A percentile compares a stretch with the other conserved stretches of the same genome.
phyloP scores from a whole-genome alignment of 2,113 vertebrate genomes.

The Mobula birostris region DNA sequence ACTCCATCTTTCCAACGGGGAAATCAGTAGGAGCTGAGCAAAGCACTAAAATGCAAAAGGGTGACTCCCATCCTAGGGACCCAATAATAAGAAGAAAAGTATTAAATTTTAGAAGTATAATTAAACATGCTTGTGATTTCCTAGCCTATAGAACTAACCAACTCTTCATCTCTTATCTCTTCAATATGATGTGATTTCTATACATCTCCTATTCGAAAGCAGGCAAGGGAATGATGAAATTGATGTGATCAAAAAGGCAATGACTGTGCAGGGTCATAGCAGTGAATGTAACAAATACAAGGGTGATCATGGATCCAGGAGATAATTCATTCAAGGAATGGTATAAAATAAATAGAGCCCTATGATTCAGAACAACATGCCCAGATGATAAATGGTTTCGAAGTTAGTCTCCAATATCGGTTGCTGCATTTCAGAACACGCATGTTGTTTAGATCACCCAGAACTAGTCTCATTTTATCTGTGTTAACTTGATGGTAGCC shows the following conservation, averaged over 20 bases:
- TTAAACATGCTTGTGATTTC: neutral
- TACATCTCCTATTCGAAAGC: neutral
- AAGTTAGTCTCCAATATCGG: neutral
- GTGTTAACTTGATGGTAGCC: neutral
- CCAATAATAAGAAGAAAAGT: neutral
- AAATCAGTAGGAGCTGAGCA: neutral
- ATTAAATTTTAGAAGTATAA: neutral
- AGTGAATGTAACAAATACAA: neutral
- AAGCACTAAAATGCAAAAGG: neutral
- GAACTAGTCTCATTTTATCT: neutral
- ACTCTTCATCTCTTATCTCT: neutral
- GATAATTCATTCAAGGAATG: neutral
- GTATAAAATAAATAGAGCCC: neutral
- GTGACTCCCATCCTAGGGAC: neutral
- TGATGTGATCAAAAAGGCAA: conserved; percentile 23
- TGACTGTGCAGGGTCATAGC: neutral
- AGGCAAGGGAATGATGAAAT: neutral
- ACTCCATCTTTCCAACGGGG: neutral
- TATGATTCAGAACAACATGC: neutral
- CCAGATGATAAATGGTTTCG: neutral
- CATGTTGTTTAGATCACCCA: neutral
- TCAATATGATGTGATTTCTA: neutral
- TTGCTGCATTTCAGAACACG: neutral
- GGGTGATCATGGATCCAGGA: neutral
- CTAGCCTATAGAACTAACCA: neutral